Evolutionary conservation across 2,797 vertebrate genomes (phyloP).

Genomic region (Neopelma chrysocephalum): DNA sequence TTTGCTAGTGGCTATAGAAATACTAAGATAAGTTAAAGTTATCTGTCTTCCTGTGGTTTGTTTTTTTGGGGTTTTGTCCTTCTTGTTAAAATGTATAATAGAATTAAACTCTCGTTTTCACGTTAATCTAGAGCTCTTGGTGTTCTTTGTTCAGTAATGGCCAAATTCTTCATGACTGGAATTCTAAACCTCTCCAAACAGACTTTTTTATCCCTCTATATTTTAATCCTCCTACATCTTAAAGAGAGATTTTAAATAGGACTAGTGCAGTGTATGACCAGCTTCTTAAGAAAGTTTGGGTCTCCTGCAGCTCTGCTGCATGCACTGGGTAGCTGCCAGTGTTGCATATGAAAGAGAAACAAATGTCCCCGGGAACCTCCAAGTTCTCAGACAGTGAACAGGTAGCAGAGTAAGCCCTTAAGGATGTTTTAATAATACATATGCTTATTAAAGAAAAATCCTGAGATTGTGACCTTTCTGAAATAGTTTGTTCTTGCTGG

Average conservation of each 20-base stretch:
- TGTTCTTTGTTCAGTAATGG: background rate
- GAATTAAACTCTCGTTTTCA: background rate
- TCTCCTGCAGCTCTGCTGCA: background rate
- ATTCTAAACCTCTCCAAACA: background rate
- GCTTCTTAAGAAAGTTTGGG: background rate
- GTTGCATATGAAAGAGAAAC: background rate
- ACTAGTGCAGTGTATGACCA: background rate
- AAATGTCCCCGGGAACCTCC: background rate
- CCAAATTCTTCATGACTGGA: background rate
- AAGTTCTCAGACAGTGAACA: background rate
- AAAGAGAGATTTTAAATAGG: background rate
- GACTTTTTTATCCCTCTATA: background rate
- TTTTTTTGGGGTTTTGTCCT: fast-evolving
- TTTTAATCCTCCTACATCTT: background rate
- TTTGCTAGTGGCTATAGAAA: background rate
- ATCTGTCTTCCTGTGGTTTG: background rate
- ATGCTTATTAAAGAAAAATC: conserved; percentile 18
- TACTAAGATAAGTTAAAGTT: background rate
- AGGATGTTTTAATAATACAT: conserved; percentile 50
- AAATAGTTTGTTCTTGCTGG: conserved; percentile 42
- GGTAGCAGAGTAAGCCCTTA: background rate
- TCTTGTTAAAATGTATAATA: background rate
- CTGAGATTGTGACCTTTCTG: conserved; percentile 43
- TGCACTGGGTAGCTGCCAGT: background rate
- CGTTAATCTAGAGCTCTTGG: background rate